A percentile compares a stretch with the other conserved stretches of the same genome.
These are phyloP conservation scores for Philopotamus ludificatus DNA, from an alignment of 1,140 invertebrate genomes.

Conservation along the genomic window DNA sequence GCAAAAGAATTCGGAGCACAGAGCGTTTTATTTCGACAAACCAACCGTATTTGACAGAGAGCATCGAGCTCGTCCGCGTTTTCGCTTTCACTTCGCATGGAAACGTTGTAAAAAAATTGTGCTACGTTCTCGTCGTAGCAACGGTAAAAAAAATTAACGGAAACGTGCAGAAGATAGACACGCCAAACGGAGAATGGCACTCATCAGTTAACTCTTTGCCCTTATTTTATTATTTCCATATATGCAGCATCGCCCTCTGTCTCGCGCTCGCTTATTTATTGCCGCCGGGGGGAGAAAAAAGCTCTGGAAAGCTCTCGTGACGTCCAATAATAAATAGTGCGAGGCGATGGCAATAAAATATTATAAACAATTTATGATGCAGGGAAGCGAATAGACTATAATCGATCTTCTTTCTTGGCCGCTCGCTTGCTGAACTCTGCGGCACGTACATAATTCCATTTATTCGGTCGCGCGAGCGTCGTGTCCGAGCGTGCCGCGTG, in stretches of 20 bases:
- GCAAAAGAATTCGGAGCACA: slow-evolving; percentile 4
- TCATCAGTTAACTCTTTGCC: not conserved
- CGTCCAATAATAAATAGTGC: not conserved
- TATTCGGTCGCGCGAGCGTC: not conserved
- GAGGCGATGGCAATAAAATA: not conserved
- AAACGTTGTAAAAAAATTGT: slow-evolving; percentile 22
- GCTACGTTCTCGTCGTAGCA: slow-evolving; percentile 5
- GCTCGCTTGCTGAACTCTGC: slow-evolving; percentile 9
- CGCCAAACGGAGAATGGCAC: slow-evolving; percentile 3
- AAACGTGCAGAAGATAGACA: slow-evolving; percentile 1
- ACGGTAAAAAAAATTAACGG: slow-evolving; percentile 31
- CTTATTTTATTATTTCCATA: not conserved
- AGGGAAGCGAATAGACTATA: slow-evolving; percentile 10
- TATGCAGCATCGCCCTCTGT: not conserved
- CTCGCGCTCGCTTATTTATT: not conserved
- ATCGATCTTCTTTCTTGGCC: slow-evolving; percentile 13
- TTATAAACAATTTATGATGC: not conserved
- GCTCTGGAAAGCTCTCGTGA: too few species aligned
- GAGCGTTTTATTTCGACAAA: not conserved
- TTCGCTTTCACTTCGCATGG: slow-evolving; percentile 29
- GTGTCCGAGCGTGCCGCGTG: slow-evolving; percentile 10
- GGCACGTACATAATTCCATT: slow-evolving; percentile 5
- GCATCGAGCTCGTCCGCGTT: slow-evolving; percentile 16
- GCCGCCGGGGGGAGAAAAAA: too few species aligned
- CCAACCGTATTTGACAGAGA: not conserved